These are phyloP conservation scores for Hemithea aestivaria DNA, from an alignment of 2,888 invertebrate genomes.

Conservation along the genomic window DNA sequence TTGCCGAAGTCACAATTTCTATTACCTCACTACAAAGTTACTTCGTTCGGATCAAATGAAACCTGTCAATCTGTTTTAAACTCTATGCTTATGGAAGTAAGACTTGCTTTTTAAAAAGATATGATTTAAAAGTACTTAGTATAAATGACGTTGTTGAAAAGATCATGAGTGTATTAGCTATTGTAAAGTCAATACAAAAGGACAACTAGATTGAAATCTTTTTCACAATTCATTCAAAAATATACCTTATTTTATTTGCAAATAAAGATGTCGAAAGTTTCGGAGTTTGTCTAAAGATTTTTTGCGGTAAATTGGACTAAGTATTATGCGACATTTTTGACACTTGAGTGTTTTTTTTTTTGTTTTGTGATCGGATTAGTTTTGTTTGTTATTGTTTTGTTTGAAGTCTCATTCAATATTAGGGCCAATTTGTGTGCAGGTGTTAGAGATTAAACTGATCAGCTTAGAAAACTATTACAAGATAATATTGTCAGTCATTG, in stretches of 20 bases:
- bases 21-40: constrained; percentile 38
- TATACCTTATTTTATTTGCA: constrained; percentile 16
- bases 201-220: constrained; percentile 47
- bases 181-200: constrained; percentile 58
- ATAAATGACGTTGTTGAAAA: constrained; percentile 67
- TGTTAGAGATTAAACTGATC: constrained; percentile 13
- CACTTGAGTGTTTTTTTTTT: constrained; percentile 56
- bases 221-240: constrained; percentile 20
- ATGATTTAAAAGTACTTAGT: too few relatives aligned
- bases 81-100: constrained; percentile 18
- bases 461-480: too few relatives aligned
- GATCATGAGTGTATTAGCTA: constrained; percentile 74
- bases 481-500: too few relatives aligned
- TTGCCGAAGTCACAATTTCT: constrained; percentile 75
- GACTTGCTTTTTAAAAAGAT: neutral
- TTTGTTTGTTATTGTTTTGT: constrained; percentile 55
- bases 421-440: constrained; percentile 28
- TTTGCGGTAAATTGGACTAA: constrained; percentile 66
- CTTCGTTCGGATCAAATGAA: constrained; percentile 3
- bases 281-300: constrained; percentile 34
- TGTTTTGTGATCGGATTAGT: constrained; percentile 61
- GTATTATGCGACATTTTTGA: constrained; percentile 49
- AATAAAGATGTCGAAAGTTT: constrained; percentile 21
- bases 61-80: constrained; percentile 13
- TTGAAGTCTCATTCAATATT: constrained; percentile 25